Base-by-base conservation (phyloP, 2,113 vertebrate species). In the Oncorhynchus mykiss region DNA sequence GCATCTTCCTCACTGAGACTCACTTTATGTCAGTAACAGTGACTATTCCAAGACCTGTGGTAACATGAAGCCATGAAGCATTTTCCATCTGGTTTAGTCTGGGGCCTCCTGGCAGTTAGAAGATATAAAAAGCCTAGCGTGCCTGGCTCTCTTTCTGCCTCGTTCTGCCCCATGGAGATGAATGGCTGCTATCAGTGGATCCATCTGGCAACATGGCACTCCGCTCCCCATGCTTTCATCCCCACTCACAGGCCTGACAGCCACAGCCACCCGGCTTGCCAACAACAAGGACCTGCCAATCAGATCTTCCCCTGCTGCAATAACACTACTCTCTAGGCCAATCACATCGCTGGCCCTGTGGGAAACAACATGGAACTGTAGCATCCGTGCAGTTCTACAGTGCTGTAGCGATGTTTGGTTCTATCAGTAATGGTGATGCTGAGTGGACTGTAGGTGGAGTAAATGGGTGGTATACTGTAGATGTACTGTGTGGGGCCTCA, bases 111-210 rank as follows among this genome's bases (percentile, higher is more conserved):
- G 72, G 74, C 59, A 71, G 76, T 84, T 78, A 76, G 54, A 69
- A 73, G 78, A 45, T 84, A 82, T 67, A 85, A 82, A 82, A 76
- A 74, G 49, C 74, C 39, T 89, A 86, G 81, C 88, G 86, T 89
- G 88, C 86, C 78, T 83, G 68, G 80, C 84, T 88, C 81, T 74
- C 82, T 80, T 70, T 45, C 71, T 78, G 80, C 77, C 81, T 86
- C 85, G 86, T 89, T 89, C 86, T 83, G 84, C 79, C 75, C 84
- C 70, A 76, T 89, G 86, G 84, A 85, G 76, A 83, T 86, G 84
- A 89, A 89, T 89, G 78, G 72, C 29, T 27, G 54, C 81, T 86
- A 89, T 89, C 88, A 71, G 20, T 59, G 72, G 48, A 24, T 54
- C 48, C 78, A 89, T 89, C 88, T 85, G 70, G 82, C 80, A 86